Base-by-base conservation (phyloP, 1,140 invertebrate species). In the Dolichoris vasculosae region DNA sequence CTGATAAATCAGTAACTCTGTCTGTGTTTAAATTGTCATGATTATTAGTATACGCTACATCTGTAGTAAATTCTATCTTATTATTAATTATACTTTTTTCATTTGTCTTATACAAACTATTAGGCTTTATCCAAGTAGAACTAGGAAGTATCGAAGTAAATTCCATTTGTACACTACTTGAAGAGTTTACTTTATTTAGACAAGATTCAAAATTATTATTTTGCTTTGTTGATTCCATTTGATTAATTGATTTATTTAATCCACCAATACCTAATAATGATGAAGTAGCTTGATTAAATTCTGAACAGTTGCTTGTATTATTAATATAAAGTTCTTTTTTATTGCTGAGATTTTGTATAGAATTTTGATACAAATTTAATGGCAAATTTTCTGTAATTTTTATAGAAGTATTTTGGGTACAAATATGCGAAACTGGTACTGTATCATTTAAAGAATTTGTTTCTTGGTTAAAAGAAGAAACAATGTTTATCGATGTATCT, bases 141-240 rank as follows among this genome's bases (percentile, higher is more conserved):
- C 63, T 73, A 48, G 81, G 76, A 64, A 86, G 17, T 51, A 83
- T 32, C n/a, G 64, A 73, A 63, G 69, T 88, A 30, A 89, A 86
- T 84, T 87, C 86, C 30, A 84, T 84, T 51, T 87, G 81, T n/a
- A 40, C 7, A 64, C 82, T 69, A 17, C 51, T 38, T 69, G 17
- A 38, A 67, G 3, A 67, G 11, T 86, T 51, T 55, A 11, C 32
- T 84, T 38, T 71, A 51, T 69, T 23, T 67, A 67, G 23, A 48
- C 2, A 48, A 75, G 38, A 13, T 59, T 83, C 30, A 4, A 32
- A 30, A 78, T 64, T 46, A 51, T 46, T 15, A 30, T 13, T 71
- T 78, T 9, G 1, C 8, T 69, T 20, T 81, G 63, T 11, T 4
- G 8, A 1, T 71, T 69, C 40, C 48, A 2, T 82, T 46, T 26